Base-by-base conservation (phyloP, 1,140 invertebrate genomes). In the Drosophila tropicalis region DNA sequence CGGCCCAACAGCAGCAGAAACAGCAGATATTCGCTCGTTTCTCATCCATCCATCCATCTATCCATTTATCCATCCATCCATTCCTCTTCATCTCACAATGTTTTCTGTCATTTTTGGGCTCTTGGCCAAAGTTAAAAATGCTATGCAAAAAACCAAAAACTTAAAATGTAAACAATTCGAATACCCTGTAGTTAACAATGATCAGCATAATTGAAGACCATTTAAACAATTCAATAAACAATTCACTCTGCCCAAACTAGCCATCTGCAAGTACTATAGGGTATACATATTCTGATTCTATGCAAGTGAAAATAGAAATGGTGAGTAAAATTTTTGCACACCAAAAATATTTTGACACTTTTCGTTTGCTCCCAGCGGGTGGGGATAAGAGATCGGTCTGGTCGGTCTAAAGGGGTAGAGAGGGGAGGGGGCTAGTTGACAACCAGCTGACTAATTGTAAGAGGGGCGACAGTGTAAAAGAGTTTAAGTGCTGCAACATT, bases 341-440 rank as follows among this genome's bases (percentile, higher is more conserved):
- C 72, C 76, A 71, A 75, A 86, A 86, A 83, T 87, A 86, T 86
- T 86, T 86, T 86, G 83, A 86, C 83, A 86, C 84, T 87, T 83
- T 22, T 55, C 54, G 36, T 56, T 32, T 32, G 13, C 13, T 4
- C 2, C 22, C 9, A 22, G 3, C 13, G 3, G 15, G 56, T 32
- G 36, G 41, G 69, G 72, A 12, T 15, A 7, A 17, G 5, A 7
- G n/a, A 47, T 17, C 34, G 36, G 36, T 39, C 3, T 10, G 4
- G n/a, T 17, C n/a, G n/a, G n/a, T n/a, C n/a, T n/a, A 12, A n/a
- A 44, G 15, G n/a, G 5, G 41, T 39, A 13, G 41, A 1, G 41
- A 4, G n/a, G 41, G 13, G n/a, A 5, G 41, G n/a, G 41, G 41
- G 1, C 10, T 51, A 22, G 17, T 1, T 80, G 83, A 86, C 83